Evolutionary conservation across 2,113 vertebrate species (phyloP).

Genomic region (Clarias batrachus): DNA sequence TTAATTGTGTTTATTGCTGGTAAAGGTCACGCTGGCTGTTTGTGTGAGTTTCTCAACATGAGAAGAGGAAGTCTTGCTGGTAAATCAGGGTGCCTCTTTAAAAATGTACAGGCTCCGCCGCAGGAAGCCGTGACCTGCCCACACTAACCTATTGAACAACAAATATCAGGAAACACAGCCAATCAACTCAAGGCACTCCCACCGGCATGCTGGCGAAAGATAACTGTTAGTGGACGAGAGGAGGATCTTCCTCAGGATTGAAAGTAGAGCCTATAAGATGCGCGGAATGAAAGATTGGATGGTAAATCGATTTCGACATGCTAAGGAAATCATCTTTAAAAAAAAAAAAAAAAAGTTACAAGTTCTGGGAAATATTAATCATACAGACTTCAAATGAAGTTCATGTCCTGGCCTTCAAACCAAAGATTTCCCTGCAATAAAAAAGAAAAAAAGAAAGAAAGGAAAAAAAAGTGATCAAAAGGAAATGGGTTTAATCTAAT

Average conservation of each 20-base stretch:
- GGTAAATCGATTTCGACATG: not conserved
- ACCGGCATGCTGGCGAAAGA: constrained; percentile 39
- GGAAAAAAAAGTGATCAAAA: not conserved
- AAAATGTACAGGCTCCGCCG: constrained; percentile 67
- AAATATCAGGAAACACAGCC: constrained; percentile 72
- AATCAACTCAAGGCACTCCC: constrained; percentile 57
- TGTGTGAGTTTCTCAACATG: constrained; percentile 65
- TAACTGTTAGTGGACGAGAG: constrained; percentile 26
- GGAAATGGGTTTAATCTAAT: constrained; percentile 28
- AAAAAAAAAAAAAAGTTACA: not conserved
- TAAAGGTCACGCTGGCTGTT: constrained; percentile 75
- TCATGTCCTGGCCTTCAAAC: not conserved
- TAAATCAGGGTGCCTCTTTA: constrained; percentile 70
- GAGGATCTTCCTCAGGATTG: constrained; percentile 15
- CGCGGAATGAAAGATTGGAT: not conserved
- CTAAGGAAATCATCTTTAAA: constrained; percentile 1
- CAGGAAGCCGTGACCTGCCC: constrained; percentile 66
- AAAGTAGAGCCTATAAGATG: constrained; percentile 3
- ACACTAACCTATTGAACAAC: constrained; percentile 73
- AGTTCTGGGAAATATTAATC: constrained; percentile 27
- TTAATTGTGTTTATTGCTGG: constrained; percentile 78
- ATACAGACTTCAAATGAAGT: not conserved
- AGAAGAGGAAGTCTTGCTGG: constrained; percentile 67
- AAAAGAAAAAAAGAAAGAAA: not conserved
- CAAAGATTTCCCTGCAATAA: constrained; percentile 8